Percentiles rank a stretch among this genome's conserved stretches.
phyloP scores from a whole-genome alignment of 2,797 vertebrate species.

The Xyrichtys novacula region DNA sequence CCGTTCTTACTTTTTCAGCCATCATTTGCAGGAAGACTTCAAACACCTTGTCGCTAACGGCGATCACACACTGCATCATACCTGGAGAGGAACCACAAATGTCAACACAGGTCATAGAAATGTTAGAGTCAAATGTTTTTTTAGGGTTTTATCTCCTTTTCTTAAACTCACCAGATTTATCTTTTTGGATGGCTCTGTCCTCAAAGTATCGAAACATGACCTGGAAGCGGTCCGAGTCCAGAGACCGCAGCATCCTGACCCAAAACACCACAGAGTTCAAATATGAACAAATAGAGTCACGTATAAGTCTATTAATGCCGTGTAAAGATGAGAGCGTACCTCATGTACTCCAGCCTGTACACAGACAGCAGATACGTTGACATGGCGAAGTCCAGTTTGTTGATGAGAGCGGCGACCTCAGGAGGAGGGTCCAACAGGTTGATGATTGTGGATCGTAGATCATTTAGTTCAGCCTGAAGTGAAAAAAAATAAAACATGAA shows the following conservation, averaged over 20 bases:
- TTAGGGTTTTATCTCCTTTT: too few species aligned
- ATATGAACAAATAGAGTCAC: too few species aligned
- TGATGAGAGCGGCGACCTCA: constrained; percentile 93
- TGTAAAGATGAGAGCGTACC: too few species aligned
- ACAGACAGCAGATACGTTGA: constrained; percentile 97
- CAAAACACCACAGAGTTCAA: not conserved
- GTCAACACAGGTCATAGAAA: too few species aligned
- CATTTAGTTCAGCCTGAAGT: constrained; percentile 92
- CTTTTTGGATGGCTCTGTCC: constrained; percentile 98
- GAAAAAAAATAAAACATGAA: too few species aligned
- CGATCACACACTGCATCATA: constrained; percentile 98
- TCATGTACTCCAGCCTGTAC: constrained; percentile 97
- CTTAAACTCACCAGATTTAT: constrained; percentile 98
- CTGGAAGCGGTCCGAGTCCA: constrained; percentile 94
- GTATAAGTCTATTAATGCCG: too few species aligned
- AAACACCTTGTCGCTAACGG: constrained; percentile 97
- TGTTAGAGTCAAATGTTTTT: too few species aligned
- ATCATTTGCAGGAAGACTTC: constrained; percentile 99
- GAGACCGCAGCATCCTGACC: constrained; percentile 90
- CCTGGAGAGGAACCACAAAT: constrained; percentile 81
- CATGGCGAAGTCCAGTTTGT: constrained; percentile 98
- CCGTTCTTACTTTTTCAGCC: constrained; percentile 93
- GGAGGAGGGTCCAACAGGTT: constrained; percentile 94
- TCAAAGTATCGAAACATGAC: constrained; percentile 98
- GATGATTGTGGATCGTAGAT: constrained; percentile 92